Conservation (phyloP, 37 sponge, comb jelly and placozoan species). For the Eunapius fragilis region DNA sequence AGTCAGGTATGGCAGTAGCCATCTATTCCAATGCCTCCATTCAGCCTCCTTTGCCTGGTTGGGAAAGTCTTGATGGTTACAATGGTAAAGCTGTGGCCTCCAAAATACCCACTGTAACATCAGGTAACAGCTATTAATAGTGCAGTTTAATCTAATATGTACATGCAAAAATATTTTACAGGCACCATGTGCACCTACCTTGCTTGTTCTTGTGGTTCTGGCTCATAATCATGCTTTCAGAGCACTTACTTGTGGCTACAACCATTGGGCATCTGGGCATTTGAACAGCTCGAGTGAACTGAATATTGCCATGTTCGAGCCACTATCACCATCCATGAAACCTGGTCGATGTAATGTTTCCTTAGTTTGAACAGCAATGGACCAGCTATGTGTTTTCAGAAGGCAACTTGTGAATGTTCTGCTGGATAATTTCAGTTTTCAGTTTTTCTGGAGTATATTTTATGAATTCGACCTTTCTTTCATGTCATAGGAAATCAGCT, state of each 20-base stretch:
- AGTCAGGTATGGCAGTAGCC: background rate
- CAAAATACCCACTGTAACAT: conserved; percentile 8
- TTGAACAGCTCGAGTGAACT: background rate
- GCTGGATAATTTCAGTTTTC: conserved; percentile 25
- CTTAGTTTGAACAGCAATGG: background rate
- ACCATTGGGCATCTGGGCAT: conserved; percentile 31
- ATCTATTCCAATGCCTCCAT: background rate
- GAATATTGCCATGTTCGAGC: conserved; percentile 2
- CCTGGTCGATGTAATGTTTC: background rate
- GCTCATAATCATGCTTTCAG: conserved; percentile 11
- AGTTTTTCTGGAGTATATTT: too few species aligned
- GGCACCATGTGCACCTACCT: conserved; percentile 32
- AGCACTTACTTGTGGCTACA: conserved; percentile 24
- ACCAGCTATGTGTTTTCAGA: conserved; percentile 1
- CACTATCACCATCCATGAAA: conserved; percentile 29
- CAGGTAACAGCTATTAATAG: background rate
- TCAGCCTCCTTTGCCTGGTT: background rate
- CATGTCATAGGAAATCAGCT: conserved; percentile 4
- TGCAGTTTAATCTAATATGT: too few species aligned
- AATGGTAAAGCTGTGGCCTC: background rate
- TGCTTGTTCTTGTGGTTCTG: background rate
- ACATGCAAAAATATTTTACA: background rate
- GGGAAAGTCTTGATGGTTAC: conserved; percentile 4
- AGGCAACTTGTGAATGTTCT: background rate
- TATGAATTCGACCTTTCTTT: background rate